A percentile compares a stretch with the other conserved stretches of the same genome.
These are phyloP conservation scores for Pomacea maculata DNA, from an alignment of 1,140 invertebrate species.

Conservation along the genomic window DNA sequence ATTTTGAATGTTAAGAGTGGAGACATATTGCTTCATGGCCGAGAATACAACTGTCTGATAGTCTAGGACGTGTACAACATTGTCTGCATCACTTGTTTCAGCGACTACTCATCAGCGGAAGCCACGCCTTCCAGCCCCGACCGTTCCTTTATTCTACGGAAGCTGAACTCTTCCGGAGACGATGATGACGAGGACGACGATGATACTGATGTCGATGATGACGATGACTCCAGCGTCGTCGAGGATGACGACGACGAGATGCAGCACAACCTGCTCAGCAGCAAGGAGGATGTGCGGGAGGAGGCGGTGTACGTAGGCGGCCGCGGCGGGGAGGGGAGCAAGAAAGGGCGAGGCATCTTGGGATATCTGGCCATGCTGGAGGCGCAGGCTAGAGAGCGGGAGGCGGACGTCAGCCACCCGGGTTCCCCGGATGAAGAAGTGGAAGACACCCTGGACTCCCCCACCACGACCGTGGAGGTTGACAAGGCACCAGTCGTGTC, in stretches of 20 bases:
- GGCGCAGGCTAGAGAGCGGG: slow-evolving; percentile 43
- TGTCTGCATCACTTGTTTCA: neutral
- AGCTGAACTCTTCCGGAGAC: slow-evolving; percentile 33
- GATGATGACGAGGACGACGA: slow-evolving; percentile 37
- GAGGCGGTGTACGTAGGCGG: slow-evolving; percentile 8
- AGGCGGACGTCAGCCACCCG: slow-evolving; percentile 20
- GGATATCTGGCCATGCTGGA: slow-evolving; percentile 55
- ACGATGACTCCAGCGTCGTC: slow-evolving; percentile 1
- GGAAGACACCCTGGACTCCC: slow-evolving; percentile 10
- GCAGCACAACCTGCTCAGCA: slow-evolving; percentile 20
- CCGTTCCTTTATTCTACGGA: slow-evolving; percentile 29
- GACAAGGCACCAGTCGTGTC: neutral
- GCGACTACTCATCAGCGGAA: slow-evolving; percentile 32
- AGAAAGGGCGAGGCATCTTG: slow-evolving; percentile 45
- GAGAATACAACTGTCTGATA: too few relatives aligned
- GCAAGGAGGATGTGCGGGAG: slow-evolving; percentile 15
- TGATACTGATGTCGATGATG: slow-evolving; percentile 26
- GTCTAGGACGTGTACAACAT: too few relatives aligned
- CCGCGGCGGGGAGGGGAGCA: slow-evolving; percentile 7
- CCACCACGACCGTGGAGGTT: slow-evolving; percentile 5
- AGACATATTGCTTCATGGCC: too few relatives aligned
- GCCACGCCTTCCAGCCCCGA: slow-evolving; percentile 32
- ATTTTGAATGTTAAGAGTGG: too few relatives aligned
- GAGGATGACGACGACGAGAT: slow-evolving; percentile 13
- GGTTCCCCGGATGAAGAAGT: slow-evolving; percentile 23